Evolutionary conservation across 53 echinoderm and acorn worm species (phyloP), one percentile per base, ranked within the genome.

Genomic region (Luidia sarsii): DNA sequence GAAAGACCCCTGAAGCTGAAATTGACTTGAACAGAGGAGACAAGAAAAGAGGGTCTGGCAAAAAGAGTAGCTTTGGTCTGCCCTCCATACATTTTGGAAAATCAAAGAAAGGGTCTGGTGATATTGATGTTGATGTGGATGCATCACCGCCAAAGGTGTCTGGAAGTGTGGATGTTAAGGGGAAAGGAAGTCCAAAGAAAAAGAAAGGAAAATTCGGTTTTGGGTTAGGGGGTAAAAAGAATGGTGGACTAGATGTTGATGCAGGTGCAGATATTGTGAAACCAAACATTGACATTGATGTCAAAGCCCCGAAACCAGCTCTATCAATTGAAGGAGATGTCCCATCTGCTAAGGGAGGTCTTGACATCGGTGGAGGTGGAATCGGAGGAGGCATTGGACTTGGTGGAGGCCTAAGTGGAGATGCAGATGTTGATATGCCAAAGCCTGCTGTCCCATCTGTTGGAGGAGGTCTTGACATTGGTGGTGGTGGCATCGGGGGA

Each of bases 371-470:
- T 7, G 41, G 41, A 41, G 41, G 41, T 7, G 41, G 41, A 41
- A 11, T 41, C n/a, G 36, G 65, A 29, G 67, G 70, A 30, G 19
- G 27, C 48, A 48, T 70, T 51, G 28, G 36, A 28, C n/a, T 39
- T 7, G 48, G 60, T 46, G 77, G 45, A 38, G 56, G 36, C 24
- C 34, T 72, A 34, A 48, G 60, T 82, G 82, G 50, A 19, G 81
- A 37, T 56, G 54, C 37, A 54, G 36, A 36, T 56, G 55, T 72
- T 1, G 25, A 50, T 55, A 67, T 51, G 28, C 70, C 65, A 65
- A 77, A 83, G 56, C 86, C 86, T 72, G 90, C 82, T 75, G 39
- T 65, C n/a, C n/a, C n/a, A n/a, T n/a, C n/a, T n/a, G n/a, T n/a
- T n/a, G n/a, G n/a, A n/a, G n/a, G n/a, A n/a, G n/a, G n/a, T n/a